Percentiles rank a stretch among this genome's conserved stretches.
Conservation (phyloP, 2,113 vertebrate species). For the Prietella phreatophila region DNA sequence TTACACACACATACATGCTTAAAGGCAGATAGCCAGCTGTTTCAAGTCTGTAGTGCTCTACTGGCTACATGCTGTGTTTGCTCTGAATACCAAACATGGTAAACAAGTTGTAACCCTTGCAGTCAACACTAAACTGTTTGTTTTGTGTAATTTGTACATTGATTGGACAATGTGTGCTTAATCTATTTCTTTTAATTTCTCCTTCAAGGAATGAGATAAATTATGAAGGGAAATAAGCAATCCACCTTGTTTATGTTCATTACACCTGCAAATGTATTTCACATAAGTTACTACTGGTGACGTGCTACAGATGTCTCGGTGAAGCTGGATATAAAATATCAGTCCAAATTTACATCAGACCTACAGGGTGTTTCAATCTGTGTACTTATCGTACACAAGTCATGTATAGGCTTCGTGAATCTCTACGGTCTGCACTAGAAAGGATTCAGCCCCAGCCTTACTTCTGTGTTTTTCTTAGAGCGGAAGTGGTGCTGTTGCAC, state of each 20-base stretch:
- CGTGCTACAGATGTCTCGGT: neutral
- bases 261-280: neutral
- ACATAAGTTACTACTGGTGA: neutral
- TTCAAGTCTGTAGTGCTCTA: neutral
- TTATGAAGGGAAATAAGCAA: neutral
- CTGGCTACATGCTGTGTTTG: neutral
- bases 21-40: neutral
- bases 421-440: neutral
- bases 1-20: neutral
- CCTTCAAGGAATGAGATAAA: neutral
- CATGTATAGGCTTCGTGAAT: neutral
- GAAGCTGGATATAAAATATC: neutral
- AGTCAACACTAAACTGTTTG: neutral
- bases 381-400: too few species aligned
- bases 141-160: neutral
- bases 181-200: neutral
- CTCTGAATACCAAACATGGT: conserved; percentile 13
- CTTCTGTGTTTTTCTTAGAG: neutral
- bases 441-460: neutral
- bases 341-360: neutral
- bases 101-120: neutral
- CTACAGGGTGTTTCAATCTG: neutral
- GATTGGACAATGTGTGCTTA: neutral
- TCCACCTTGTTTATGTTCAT: neutral
- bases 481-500: neutral